A percentile compares a stretch with the other conserved stretches of the same genome.
Conservation (phyloP, 1,140 invertebrate genomes). For the Pemphigus obesinymphae region DNA sequence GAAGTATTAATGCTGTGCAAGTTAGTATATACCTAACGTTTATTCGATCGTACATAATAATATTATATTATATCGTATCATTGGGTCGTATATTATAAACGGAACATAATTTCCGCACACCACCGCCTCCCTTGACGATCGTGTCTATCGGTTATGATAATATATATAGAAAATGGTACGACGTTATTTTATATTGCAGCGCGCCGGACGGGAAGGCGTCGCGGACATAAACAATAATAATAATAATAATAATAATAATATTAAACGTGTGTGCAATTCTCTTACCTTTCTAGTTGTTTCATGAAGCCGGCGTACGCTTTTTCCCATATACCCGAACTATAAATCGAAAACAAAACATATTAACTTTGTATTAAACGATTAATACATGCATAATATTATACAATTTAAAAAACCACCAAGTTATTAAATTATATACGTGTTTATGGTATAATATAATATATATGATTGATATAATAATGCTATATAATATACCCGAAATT, state of each 20-base stretch:
- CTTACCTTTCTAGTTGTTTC: constrained; percentile 40
- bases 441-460: background rate
- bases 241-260: background rate
- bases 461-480: too few species aligned
- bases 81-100: background rate
- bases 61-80: background rate
- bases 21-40: background rate
- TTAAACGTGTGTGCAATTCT: background rate
- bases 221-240: constrained; percentile 6
- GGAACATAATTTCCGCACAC: constrained; percentile 8
- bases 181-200: constrained; percentile 9
- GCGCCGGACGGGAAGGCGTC: background rate
- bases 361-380: too few species aligned
- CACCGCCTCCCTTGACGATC: background rate
- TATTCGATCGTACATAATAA: background rate
- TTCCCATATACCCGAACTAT: constrained; percentile 26
- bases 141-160: background rate
- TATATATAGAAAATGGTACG: background rate
- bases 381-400: too few species aligned
- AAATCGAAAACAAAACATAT: background rate
- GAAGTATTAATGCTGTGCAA: background rate
- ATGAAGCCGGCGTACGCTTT: constrained; percentile 30
- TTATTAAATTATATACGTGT: background rate
- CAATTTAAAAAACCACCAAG: background rate
- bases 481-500: too few species aligned